Conservation (phyloP, 2,888 invertebrate genomes). For the Acanthosepion esculentum region DNA sequence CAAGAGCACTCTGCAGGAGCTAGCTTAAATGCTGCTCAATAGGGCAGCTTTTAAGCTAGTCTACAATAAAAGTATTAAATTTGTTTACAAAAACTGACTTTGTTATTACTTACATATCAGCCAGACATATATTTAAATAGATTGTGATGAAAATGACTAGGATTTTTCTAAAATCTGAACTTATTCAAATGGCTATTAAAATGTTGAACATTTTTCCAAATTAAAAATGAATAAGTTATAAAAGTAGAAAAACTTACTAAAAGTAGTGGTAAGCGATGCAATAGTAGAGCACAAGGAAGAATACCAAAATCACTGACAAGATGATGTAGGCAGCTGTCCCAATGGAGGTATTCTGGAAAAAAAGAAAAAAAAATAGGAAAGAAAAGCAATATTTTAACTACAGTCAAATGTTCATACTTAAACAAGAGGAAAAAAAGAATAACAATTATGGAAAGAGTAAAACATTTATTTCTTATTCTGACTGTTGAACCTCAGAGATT, state of each 20-base stretch:
- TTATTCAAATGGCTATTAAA: too few species aligned
- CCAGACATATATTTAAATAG: background rate
- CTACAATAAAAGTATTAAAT: background rate
- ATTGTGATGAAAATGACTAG: too few species aligned
- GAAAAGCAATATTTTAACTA: slow-evolving; percentile 54
- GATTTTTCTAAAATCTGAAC: too few species aligned
- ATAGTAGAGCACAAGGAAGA: slow-evolving; percentile 90
- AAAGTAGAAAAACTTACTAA: slow-evolving; percentile 81
- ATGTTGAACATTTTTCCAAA: too few species aligned
- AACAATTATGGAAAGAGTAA: slow-evolving; percentile 78
- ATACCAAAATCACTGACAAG: slow-evolving; percentile 85
- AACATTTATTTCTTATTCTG: background rate
- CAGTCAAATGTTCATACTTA: slow-evolving; percentile 86
- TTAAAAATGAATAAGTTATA: background rate
- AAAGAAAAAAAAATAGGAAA: background rate
- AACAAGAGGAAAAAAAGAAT: slow-evolving; percentile 93
- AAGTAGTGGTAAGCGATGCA: slow-evolving; percentile 94
- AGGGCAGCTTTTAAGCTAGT: too few species aligned
- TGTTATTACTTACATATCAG: background rate
- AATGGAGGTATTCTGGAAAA: slow-evolving; percentile 52
- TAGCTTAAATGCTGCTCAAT: too few species aligned
- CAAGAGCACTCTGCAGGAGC: too few species aligned
- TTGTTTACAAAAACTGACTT: background rate
- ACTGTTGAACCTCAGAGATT: background rate
- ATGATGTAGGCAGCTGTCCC: slow-evolving; percentile 81